Base-by-base conservation (phyloP, 2,888 invertebrate species). In the Sturmia bella region DNA sequence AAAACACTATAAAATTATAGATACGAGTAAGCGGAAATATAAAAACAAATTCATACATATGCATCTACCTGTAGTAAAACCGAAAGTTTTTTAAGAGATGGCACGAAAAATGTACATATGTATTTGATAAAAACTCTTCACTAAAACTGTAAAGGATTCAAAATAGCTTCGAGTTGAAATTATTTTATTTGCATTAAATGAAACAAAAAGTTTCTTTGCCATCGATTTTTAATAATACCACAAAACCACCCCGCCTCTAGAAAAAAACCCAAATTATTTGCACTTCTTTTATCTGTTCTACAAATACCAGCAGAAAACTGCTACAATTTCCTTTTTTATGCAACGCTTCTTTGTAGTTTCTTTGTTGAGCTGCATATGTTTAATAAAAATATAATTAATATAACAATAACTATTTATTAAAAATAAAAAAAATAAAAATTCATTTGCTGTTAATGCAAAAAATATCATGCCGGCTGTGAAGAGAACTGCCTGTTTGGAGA, bases 331-430 rank as follows among this genome's bases (percentile, higher is more conserved):
- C 64, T 78, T 78, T 78, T 52, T 59, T 11, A 32, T 66, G 24
- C 45, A 37, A 64, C 72, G 64, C 43, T 57, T n/a, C 41, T 43
- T 41, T 66, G 64, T 72, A 72, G 52, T 66, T 78, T 78, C 78
- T 78, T 72, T 78, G 78, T 78, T 72, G 59, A 78, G 43, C 48
- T 48, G 27, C 39, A 64, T 19, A n/a, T n/a, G n/a, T n/a, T 41
- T 1, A 32, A 32, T 7, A 59, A 54, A 50, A 75, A 66, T 54
- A 63, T 63, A 50, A 68, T 75, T 68, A 68, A 52, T 54, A 63
- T 63, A 77, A 70, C 69, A 77, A 77, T 77, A 77, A 77, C 77
- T 61, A 76, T 45, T 69, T 56, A 69, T 54, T 19, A 52, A 54
- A 21, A 24, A 54, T n/a, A 41, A 21, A 41, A 41, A 24, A 72